phyloP scores from a whole-genome alignment of 1,140 invertebrate genomes.

The Drosophila fuyamai region DNA sequence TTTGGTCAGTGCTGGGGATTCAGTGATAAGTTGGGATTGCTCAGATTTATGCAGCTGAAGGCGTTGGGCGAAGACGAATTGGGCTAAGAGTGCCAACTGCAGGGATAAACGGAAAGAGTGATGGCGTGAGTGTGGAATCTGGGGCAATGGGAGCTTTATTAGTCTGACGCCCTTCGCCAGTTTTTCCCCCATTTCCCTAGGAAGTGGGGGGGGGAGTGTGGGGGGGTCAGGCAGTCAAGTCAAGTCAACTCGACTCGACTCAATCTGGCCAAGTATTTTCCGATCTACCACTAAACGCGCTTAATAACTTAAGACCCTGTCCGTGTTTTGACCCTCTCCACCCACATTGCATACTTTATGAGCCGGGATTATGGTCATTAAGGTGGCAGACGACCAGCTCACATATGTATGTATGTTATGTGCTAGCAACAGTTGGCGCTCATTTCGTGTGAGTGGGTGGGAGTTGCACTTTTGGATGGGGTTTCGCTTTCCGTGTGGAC shows the following conservation, averaged over 20 bases:
- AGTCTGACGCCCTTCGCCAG: neutral
- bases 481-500: constrained; percentile 4
- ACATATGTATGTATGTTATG: neutral
- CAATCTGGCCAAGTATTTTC: constrained; percentile 40
- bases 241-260: neutral
- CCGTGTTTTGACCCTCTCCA: neutral
- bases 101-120: neutral
- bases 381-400: constrained; percentile 22
- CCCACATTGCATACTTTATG: constrained; percentile 65
- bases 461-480: constrained; percentile 1
- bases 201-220: no score
- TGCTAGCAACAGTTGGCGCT: constrained; percentile 57
- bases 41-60: constrained; percentile 32
- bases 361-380: constrained; percentile 72
- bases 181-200: neutral
- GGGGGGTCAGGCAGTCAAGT: neutral
- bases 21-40: constrained; percentile 5
- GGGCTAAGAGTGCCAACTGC: constrained; percentile 6
- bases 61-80: constrained; percentile 18
- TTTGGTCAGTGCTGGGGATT: neutral
- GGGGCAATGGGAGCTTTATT: neutral
- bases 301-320: constrained; percentile 42
- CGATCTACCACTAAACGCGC: constrained; percentile 39
- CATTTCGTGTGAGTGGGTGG: constrained; percentile 6
- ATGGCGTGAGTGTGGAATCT: neutral